Evolutionary conservation across 2,113 vertebrate species (phyloP).

Genomic region (Elaphurus davidianus): DNA sequence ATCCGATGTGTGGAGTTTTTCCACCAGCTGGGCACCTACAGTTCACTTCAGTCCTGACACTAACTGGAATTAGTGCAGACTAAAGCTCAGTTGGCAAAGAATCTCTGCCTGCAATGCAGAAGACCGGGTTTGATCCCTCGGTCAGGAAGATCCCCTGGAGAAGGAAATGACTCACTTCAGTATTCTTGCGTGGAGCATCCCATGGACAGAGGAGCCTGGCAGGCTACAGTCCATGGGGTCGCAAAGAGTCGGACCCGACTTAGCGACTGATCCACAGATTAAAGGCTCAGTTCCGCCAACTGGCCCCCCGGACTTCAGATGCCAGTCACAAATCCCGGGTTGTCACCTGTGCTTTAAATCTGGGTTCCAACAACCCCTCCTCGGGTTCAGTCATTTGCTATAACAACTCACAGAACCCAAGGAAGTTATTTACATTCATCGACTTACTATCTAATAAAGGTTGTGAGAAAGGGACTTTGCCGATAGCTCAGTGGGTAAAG

Average conservation of each 20-base stretch:
- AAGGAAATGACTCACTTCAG: no score
- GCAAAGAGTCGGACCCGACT: no score
- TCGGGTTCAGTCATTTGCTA: not conserved
- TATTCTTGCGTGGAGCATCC: no score
- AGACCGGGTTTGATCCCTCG: not conserved
- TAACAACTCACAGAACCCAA: not conserved
- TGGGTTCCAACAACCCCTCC: not conserved
- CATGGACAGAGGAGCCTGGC: no score
- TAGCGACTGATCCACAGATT: not conserved
- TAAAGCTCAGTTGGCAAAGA: not conserved
- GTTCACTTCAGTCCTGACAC: not conserved
- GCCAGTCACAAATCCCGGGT: not conserved
- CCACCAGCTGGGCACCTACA: not conserved
- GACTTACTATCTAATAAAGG: not conserved
- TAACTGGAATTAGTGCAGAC: not conserved
- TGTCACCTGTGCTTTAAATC: not conserved
- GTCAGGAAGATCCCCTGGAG: no score
- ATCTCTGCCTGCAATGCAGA: not conserved
- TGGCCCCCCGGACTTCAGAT: not conserved
- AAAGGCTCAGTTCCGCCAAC: not conserved
- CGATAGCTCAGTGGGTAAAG: no score
- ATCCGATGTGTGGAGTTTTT: not conserved
- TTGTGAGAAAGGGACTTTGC: not conserved
- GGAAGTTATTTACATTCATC: not conserved
- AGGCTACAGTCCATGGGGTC: no score